Conservation (phyloP, 1,140 invertebrate genomes). For the Aradophagus sp. region DNA sequence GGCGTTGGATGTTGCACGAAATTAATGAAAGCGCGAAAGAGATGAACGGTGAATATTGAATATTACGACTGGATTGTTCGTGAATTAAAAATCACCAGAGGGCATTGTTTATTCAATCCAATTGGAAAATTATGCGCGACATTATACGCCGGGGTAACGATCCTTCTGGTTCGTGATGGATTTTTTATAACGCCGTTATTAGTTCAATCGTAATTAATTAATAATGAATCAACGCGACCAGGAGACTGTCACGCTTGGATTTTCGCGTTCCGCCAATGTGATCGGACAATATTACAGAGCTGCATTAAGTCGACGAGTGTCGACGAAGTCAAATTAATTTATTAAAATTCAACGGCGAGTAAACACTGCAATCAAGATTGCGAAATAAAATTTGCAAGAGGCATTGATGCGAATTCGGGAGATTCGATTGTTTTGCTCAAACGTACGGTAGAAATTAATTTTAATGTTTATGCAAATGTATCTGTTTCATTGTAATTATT, state of each 20-base stretch:
- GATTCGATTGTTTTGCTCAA: too few relatives aligned
- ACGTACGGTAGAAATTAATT: too few relatives aligned
- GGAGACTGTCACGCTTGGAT: neutral
- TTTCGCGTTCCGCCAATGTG: too few relatives aligned
- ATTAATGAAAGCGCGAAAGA: constrained; percentile 40
- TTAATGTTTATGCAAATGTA: too few relatives aligned
- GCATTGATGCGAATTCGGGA: too few relatives aligned
- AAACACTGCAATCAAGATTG: too few relatives aligned
- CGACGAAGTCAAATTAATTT: too few relatives aligned
- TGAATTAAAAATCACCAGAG: constrained; percentile 32
- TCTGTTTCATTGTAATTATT: too few relatives aligned
- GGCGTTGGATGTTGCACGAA: constrained; percentile 28
- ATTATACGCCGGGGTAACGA: constrained; percentile 27
- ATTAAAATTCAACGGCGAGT: too few relatives aligned
- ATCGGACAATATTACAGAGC: too few relatives aligned
- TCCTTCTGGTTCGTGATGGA: neutral
- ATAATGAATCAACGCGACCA: neutral
- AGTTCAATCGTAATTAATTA: constrained; percentile 1
- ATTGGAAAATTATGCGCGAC: constrained; percentile 29
- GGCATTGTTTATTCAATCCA: constrained; percentile 34
- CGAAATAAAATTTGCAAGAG: too few relatives aligned
- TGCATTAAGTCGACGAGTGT: too few relatives aligned
- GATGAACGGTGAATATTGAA: constrained; percentile 54
- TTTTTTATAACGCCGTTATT: constrained; percentile 12
- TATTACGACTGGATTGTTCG: constrained; percentile 37